phyloP scores from a whole-genome alignment of 2,888 invertebrate genomes.

The Invenusta paracnida region DNA sequence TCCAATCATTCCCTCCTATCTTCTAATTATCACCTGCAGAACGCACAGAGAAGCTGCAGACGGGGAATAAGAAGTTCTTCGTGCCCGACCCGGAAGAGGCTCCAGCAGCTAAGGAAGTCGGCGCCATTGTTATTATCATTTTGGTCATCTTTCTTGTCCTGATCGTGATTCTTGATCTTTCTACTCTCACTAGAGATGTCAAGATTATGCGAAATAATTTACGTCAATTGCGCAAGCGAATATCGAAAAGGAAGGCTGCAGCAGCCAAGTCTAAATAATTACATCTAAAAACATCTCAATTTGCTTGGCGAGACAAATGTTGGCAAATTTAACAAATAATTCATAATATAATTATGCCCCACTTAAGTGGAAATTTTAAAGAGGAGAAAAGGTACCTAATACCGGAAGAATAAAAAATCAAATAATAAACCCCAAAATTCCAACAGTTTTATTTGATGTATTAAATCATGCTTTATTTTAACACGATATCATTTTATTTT shows the following conservation, averaged over 20 bases:
- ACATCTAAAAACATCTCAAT: too few relatives aligned
- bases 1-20: too few relatives aligned
- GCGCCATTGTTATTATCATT: conserved; percentile 33
- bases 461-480: too few relatives aligned
- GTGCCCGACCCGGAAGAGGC: conserved; percentile 31
- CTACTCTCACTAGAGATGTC: conserved; percentile 34
- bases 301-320: too few relatives aligned
- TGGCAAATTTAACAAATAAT: too few relatives aligned
- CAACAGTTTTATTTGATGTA: too few relatives aligned
- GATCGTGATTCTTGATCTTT: conserved; percentile 34
- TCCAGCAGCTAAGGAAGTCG: conserved; percentile 34
- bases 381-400: too few relatives aligned
- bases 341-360: too few relatives aligned
- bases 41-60: conserved; percentile 19
- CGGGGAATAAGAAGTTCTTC: conserved; percentile 22
- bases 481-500: too few relatives aligned
- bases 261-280: neutral
- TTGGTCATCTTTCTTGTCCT: conserved; percentile 26
- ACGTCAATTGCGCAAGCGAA: neutral
- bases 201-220: conserved; percentile 36
- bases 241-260: neutral
- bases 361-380: too few relatives aligned
- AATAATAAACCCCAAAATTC: too few relatives aligned
- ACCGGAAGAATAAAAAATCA: too few relatives aligned
- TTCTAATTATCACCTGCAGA: conserved; percentile 1